phyloP scores from a whole-genome alignment of 2,888 invertebrate genomes.

The Mellilla xanthometata region DNA sequence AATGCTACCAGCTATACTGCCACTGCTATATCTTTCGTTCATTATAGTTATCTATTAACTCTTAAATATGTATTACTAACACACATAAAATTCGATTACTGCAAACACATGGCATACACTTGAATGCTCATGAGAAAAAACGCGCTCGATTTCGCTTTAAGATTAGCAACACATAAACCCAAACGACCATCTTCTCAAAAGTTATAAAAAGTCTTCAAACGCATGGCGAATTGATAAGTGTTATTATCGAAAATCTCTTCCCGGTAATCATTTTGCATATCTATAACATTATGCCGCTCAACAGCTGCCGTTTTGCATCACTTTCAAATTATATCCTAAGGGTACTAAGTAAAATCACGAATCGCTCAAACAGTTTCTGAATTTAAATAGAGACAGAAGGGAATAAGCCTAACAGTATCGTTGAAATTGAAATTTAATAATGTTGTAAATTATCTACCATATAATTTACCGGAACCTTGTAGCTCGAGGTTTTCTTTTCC shows the following conservation, averaged over 20 bases:
- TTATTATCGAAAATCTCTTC: constrained; percentile 76
- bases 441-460: background rate
- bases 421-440: constrained; percentile 18
- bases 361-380: constrained; percentile 57
- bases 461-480: background rate
- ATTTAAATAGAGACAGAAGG: constrained; percentile 59
- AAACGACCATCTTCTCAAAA: constrained; percentile 14
- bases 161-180: constrained; percentile 10
- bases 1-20: too few species aligned
- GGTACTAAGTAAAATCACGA: constrained; percentile 58
- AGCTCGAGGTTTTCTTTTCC: background rate
- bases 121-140: background rate
- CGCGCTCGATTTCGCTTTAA: constrained; percentile 2
- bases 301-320: constrained; percentile 70
- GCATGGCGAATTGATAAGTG: constrained; percentile 68
- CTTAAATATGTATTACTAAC: too few species aligned
- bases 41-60: too few species aligned
- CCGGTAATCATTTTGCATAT: constrained; percentile 63
- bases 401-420: constrained; percentile 38
- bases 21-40: too few species aligned
- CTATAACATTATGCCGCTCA: constrained; percentile 56
- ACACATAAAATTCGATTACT: background rate
- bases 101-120: background rate
- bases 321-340: constrained; percentile 65
- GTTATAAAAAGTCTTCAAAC: constrained; percentile 17